Percentiles rank a stretch among this genome's conserved stretches.
phyloP scores from a whole-genome alignment of 2,888 invertebrate genomes.

The Chrysolina oricalcia region DNA sequence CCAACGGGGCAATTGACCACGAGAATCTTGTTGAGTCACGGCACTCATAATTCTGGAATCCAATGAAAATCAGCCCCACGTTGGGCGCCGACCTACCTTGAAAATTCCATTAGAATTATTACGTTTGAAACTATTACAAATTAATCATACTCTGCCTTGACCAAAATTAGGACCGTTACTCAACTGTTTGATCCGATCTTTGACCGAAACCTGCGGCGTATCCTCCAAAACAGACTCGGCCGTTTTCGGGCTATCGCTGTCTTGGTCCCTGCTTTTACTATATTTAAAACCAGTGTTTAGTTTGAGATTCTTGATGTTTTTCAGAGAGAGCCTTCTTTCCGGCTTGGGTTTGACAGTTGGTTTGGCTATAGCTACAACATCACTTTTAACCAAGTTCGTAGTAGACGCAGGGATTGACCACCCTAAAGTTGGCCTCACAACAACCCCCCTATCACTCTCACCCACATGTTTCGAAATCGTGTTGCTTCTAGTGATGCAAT shows the following conservation, averaged over 20 bases:
- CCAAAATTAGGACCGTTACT: slow-evolving; percentile 12
- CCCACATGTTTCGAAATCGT: slow-evolving; percentile 55
- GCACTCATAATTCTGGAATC: too few relatives aligned
- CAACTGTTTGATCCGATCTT: slow-evolving; percentile 57
- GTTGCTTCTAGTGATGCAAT: slow-evolving; percentile 72
- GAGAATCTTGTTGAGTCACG: too few relatives aligned
- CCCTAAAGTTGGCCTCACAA: background rate
- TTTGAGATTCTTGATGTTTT: slow-evolving; percentile 63
- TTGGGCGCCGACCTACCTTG: background rate
- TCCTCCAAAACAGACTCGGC: slow-evolving; percentile 53
- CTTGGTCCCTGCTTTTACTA: slow-evolving; percentile 34
- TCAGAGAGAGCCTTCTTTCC: slow-evolving; percentile 60
- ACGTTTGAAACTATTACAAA: background rate
- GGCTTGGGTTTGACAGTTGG: slow-evolving; percentile 17
- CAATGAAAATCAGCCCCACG: background rate
- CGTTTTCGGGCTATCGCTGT: slow-evolving; percentile 53
- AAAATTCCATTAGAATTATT: background rate
- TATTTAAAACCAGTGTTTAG: slow-evolving; percentile 47
- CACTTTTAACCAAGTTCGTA: background rate
- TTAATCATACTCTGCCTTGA: background rate
- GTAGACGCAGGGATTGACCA: background rate
- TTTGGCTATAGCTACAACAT: slow-evolving; percentile 1
- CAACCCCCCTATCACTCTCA: background rate
- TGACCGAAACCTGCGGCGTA: slow-evolving; percentile 45
- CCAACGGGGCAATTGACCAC: too few relatives aligned